These are phyloP conservation scores for Dorcus hopei DNA, from an alignment of 2,888 invertebrate genomes.

Conservation along the genomic window DNA sequence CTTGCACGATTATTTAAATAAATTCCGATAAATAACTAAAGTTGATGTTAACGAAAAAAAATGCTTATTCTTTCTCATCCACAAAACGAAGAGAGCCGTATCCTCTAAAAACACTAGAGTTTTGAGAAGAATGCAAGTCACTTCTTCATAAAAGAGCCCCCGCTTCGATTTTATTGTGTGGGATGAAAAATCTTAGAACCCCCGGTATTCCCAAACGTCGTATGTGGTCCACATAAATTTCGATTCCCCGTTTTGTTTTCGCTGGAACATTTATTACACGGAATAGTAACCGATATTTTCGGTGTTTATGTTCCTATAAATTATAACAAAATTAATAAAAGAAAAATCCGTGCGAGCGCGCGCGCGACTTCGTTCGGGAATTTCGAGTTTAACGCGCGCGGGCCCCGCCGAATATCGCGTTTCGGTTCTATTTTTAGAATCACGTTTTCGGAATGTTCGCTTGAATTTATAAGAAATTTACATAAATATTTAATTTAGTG, in stretches of 20 bases:
- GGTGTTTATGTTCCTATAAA: neutral
- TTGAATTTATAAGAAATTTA: no score
- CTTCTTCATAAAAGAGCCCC: conserved; percentile 37
- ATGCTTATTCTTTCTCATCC: neutral
- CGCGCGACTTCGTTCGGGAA: no score
- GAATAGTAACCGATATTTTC: neutral
- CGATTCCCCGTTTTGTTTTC: conserved; percentile 25
- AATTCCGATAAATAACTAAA: no score
- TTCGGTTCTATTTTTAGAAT: no score
- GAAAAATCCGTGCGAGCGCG: neutral
- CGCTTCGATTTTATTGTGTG: conserved; percentile 39
- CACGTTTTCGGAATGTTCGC: no score
- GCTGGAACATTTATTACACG: neutral
- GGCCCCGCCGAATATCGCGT: no score
- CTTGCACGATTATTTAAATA: no score
- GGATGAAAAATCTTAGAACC: conserved; percentile 29
- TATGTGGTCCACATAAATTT: conserved; percentile 43
- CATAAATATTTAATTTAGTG: no score
- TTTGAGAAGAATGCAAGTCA: conserved; percentile 33
- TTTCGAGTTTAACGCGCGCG: no score
- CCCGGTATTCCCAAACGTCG: conserved; percentile 24
- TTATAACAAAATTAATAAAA: conserved; percentile 1
- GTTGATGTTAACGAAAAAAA: neutral
- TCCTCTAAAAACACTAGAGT: conserved; percentile 38
- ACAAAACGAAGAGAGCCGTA: conserved; percentile 1